Base-by-base conservation (phyloP, 2,113 vertebrate genomes). In the Circaetus cinerascens region DNA sequence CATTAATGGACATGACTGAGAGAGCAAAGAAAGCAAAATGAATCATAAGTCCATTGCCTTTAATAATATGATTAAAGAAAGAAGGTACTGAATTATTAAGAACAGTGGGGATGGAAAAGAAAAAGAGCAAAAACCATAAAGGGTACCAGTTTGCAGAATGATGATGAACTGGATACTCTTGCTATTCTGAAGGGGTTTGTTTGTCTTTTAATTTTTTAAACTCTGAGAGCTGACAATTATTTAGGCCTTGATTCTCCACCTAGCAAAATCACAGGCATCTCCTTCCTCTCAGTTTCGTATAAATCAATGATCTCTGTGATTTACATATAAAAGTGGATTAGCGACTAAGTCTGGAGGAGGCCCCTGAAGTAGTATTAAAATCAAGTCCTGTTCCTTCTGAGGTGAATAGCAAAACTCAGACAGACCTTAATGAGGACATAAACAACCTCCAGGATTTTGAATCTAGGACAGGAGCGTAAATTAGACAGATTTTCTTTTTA, bases 61-160 rank as follows among this genome's bases (percentile, higher is more conserved):
- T 97, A 97, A 95, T 95, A 97, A 85, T 91, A 88, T 91, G 89
- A 95, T 97, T 97, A 96, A 97, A 97, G 93, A 97, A 95, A 94
- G 87, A 88, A 79, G n/a, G 41, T 88, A 77, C 78, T 97, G 87
- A 97, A 97, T 95, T 97, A 96, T 95, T 95, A 94, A 97, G 87
- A 94, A 55, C 23, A 86, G 77, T 69, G 56, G 15, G 21, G 38
- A 83, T 79, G 9, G 74, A 90, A 94, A 91, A 93, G 90, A 90
- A 90, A 86, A 96, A 79, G 64, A 87, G 50, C 38, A 74, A 95
- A 93, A 92, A 45, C 20, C 38, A 59, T 91, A 79, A 85, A 93
- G 80, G 15, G 45, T 73, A 91, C 67, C 41, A 73, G 45, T 88
- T 88, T 80, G 81, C 55, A 82, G 74, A 95, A 80, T 74, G 87